Percentiles rank a stretch among this genome's conserved stretches.
Conservation (phyloP, 2,113 vertebrate species). For the Condylura cristata region DNA sequence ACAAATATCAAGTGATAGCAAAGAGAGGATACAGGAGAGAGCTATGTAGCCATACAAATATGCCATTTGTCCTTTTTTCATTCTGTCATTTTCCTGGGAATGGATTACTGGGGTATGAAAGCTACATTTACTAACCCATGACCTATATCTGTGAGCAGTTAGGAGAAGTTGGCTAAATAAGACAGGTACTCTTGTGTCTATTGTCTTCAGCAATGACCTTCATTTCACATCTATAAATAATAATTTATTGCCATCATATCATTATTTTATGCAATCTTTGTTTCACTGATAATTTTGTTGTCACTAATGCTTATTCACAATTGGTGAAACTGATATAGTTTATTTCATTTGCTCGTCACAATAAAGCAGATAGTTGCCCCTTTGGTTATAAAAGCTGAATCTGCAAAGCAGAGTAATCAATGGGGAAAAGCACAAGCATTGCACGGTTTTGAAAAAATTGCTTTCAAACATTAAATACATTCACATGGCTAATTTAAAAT, state of each 20-base stretch:
- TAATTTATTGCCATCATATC: neutral
- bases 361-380: neutral
- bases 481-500: neutral
- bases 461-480: neutral
- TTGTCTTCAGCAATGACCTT: neutral
- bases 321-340: neutral
- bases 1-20: neutral
- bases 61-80: accelerated
- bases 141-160: neutral
- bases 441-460: neutral
- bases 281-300: neutral
- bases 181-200: too few relatives aligned
- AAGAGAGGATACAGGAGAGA: neutral
- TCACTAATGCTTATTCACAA: neutral
- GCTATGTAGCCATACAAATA: accelerated
- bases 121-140: accelerated
- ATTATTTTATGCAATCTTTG: neutral
- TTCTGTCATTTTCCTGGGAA: neutral
- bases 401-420: neutral
- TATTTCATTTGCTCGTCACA: neutral
- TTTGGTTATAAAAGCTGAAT: neutral
- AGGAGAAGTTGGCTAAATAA: neutral
- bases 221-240: neutral
- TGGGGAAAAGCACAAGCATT: neutral
- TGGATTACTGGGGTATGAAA: too few relatives aligned